These are phyloP conservation scores for Cactoblastis cactorum DNA, from an alignment of 2,888 invertebrate genomes.

Conservation along the genomic window DNA sequence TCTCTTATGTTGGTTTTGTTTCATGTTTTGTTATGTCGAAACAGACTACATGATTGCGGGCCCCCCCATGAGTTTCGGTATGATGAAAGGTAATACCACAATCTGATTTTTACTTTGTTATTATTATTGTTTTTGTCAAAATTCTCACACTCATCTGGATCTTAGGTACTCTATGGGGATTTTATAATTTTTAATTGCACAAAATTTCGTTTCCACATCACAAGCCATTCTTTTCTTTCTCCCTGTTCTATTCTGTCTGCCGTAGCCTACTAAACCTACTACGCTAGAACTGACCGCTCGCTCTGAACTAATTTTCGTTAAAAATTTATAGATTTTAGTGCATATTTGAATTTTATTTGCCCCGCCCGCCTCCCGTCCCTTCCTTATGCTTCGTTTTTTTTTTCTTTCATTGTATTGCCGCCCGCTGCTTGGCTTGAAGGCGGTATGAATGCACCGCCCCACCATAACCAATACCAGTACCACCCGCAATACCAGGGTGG, in stretches of 20 bases:
- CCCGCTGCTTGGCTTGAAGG: conserved; percentile 77
- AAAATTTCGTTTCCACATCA: conserved; percentile 59
- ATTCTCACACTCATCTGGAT: conserved; percentile 64
- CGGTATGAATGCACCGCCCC: conserved; percentile 79
- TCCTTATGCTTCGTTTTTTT: conserved; percentile 75
- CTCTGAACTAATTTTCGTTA: conserved; percentile 45
- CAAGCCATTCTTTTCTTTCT: conserved; percentile 45
- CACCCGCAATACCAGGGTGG: conserved; percentile 73
- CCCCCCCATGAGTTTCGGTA: conserved; percentile 91
- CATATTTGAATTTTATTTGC: conserved; percentile 61
- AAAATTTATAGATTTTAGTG: conserved; percentile 32
- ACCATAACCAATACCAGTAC: conserved; percentile 78
- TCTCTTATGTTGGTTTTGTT: conserved; percentile 85
- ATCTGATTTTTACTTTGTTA: conserved; percentile 44
- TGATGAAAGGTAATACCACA: conserved; percentile 88
- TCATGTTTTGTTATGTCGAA: conserved; percentile 85
- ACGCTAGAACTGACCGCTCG: conserved; percentile 52
- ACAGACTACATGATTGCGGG: conserved; percentile 86
- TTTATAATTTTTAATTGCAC: conserved; percentile 55
- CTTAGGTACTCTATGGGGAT: conserved; percentile 67
- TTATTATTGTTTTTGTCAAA: conserved; percentile 56
- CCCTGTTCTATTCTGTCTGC: conserved; percentile 38
- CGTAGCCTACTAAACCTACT: conserved; percentile 59
- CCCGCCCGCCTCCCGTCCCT: conserved; percentile 55
- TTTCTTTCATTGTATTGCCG: conserved; percentile 79